Percentiles rank a stretch among this genome's conserved stretches.
Evolutionary conservation across 2,113 vertebrate species (phyloP).

Genomic region (Gymnobelideus leadbeateri): DNA sequence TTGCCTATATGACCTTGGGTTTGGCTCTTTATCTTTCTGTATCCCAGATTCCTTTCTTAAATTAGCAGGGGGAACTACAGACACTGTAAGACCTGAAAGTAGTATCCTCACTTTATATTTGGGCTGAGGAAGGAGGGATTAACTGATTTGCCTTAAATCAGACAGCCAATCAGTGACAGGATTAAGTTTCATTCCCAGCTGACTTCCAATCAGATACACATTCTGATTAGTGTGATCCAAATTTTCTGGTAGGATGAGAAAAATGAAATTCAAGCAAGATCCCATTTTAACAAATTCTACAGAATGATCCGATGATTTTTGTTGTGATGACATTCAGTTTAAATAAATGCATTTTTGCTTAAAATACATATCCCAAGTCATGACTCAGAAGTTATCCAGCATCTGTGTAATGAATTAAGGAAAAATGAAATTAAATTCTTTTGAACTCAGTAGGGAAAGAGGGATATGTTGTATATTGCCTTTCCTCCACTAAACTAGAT

Average conservation of each 20-base stretch:
- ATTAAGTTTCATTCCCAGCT: neutral
- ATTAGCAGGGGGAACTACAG: too few species aligned
- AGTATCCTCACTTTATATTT: neutral
- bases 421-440: neutral
- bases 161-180: neutral
- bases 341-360: neutral
- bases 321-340: neutral
- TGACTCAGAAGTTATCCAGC: neutral
- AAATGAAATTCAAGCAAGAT: neutral
- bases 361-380: neutral
- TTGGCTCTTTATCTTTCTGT: neutral
- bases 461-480: neutral
- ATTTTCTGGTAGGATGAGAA: neutral
- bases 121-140: neutral
- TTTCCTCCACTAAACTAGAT: neutral
- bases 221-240: neutral
- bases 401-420: neutral
- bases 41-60: neutral
- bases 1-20: neutral
- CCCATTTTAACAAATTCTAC: neutral
- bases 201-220: neutral
- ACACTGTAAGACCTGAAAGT: neutral
- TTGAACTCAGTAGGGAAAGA: neutral
- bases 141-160: neutral
- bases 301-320: neutral